phyloP scores from a whole-genome alignment of 1,140 invertebrate genomes.

The Rhagoletis pomonella region DNA sequence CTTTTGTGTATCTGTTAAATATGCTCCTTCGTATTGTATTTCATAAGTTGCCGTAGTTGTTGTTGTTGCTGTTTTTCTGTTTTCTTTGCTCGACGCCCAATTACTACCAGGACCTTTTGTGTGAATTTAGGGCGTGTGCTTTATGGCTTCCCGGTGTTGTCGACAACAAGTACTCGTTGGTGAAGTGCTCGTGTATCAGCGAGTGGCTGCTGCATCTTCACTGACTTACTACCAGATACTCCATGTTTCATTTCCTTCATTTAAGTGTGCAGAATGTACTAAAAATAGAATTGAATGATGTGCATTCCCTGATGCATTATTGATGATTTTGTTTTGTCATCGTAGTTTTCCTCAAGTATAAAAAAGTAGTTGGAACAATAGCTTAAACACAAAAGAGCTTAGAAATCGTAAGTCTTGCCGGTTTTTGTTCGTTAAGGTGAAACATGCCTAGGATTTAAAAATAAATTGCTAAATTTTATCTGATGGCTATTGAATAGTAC shows the following conservation, averaged over 20 bases:
- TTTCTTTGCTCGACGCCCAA: background rate
- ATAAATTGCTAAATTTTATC: too few species aligned
- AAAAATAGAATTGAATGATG: too few species aligned
- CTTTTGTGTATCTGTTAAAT: conserved; percentile 2
- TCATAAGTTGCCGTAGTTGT: background rate
- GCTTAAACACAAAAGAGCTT: background rate
- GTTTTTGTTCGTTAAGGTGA: too few species aligned
- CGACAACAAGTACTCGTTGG: background rate
- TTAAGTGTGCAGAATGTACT: background rate
- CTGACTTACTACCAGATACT: too few species aligned
- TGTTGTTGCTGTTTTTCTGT: too few species aligned
- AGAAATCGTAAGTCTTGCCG: too few species aligned
- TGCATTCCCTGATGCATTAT: too few species aligned
- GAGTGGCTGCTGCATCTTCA: background rate
- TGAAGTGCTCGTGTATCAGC: background rate
- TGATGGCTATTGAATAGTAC: too few species aligned
- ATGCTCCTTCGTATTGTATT: conserved; percentile 18
- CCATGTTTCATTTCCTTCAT: conserved; percentile 17
- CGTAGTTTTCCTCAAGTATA: background rate
- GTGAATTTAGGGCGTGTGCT: conserved; percentile 49
- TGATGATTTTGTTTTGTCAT: too few species aligned
- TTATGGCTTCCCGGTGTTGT: conserved; percentile 34
- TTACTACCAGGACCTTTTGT: conserved; percentile 38
- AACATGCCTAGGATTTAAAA: too few species aligned
- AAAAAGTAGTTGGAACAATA: background rate